These are phyloP conservation scores for Microdon myrmicae DNA, from an alignment of 2,888 invertebrate genomes.

Conservation along the genomic window DNA sequence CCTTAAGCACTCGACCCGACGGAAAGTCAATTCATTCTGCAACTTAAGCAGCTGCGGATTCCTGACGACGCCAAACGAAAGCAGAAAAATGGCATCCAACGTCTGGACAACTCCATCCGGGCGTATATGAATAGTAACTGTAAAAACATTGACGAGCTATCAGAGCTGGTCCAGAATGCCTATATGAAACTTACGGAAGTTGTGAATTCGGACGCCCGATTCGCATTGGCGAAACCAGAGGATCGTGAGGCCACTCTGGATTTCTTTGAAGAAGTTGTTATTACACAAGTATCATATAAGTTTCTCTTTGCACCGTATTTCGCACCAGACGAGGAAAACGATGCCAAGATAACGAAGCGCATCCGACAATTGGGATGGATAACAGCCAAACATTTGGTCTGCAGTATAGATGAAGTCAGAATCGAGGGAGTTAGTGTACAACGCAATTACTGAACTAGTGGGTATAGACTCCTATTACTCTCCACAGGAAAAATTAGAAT, in stretches of 20 bases:
- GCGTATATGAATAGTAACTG: conserved; percentile 59
- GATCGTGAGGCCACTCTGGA: conserved; percentile 86
- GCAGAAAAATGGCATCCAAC: conserved; percentile 63
- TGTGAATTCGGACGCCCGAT: conserved; percentile 62
- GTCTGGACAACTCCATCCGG: conserved; percentile 62
- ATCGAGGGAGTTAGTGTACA: conserved; percentile 90
- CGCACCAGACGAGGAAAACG: conserved; percentile 93
- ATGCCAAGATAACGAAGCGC: conserved; percentile 90
- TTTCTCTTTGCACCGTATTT: conserved; percentile 87
- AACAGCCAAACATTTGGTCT: conserved; percentile 91
- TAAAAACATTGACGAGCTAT: conserved; percentile 80
- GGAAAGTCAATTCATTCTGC: conserved; percentile 60
- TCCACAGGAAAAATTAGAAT: conserved; percentile 92
- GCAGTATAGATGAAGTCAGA: conserved; percentile 88
- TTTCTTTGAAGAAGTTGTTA: conserved; percentile 93
- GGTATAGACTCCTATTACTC: conserved; percentile 95
- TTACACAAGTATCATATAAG: conserved; percentile 84
- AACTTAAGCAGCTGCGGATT: conserved; percentile 62
- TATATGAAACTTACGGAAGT: conserved; percentile 70
- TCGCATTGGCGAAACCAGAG: conserved; percentile 69
- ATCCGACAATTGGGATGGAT: conserved; percentile 98
- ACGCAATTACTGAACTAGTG: conserved; percentile 90
- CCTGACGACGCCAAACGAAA: conserved; percentile 66
- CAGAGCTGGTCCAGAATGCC: conserved; percentile 90
- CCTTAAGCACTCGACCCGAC: conserved; percentile 60